phyloP scores from a whole-genome alignment of 2,797 vertebrate species.

The Coregonus suidteri region DNA sequence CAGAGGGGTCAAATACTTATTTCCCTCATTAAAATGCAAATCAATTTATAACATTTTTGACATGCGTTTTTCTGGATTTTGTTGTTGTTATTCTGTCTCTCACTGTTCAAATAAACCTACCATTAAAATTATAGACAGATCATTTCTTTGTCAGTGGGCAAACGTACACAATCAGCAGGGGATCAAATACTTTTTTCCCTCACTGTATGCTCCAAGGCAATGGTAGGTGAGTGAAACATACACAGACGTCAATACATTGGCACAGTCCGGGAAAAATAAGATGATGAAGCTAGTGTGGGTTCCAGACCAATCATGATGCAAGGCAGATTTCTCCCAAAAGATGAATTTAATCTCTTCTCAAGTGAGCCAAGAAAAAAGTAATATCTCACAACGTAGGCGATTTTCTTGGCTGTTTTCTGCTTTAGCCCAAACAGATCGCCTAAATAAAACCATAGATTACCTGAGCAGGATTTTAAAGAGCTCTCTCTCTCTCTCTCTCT shows the following conservation, averaged over 20 bases:
- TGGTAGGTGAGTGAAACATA: background rate
- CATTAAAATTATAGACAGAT: too few species aligned
- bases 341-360: background rate
- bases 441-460: constrained; percentile 49
- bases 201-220: background rate
- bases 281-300: background rate
- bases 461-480: constrained; percentile 49
- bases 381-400: constrained; percentile 34
- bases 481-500: constrained; percentile 21
- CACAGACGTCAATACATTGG: background rate
- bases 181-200: too few species aligned
- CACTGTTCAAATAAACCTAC: too few species aligned
- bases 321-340: constrained; percentile 17
- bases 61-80: too few species aligned
- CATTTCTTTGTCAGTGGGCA: too few species aligned
- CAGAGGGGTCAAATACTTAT: too few species aligned
- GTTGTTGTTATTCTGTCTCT: too few species aligned
- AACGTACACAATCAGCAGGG: too few species aligned
- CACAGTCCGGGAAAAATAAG: background rate
- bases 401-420: constrained; percentile 29
- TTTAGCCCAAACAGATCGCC: constrained; percentile 20
- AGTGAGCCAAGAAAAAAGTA: constrained; percentile 9
- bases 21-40: too few species aligned
- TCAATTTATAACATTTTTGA: too few species aligned
- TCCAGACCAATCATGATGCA: background rate